Conservation (phyloP, 1,140 invertebrate species). For the Drosophila athabasca region DNA sequence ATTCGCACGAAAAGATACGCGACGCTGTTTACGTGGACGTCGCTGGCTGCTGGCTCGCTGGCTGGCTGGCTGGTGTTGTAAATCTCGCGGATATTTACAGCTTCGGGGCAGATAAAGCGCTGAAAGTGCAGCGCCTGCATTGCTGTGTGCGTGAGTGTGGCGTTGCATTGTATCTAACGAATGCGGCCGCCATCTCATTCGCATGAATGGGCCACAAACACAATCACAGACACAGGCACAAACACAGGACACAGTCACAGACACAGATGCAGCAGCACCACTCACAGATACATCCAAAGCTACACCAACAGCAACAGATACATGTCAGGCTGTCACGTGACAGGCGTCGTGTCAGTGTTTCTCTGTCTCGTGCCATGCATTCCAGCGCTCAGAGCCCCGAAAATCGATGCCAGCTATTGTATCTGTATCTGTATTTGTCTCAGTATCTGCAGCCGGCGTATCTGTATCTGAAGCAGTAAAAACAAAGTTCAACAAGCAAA, state of each 20-base stretch:
- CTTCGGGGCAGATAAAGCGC: conserved; percentile 61
- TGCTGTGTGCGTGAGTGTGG: conserved; percentile 13
- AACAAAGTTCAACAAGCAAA: no score
- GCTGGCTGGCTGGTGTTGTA: conserved; percentile 52
- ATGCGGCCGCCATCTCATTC: conserved; percentile 47
- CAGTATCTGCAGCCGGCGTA: conserved; percentile 1
- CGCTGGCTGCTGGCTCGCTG: conserved; percentile 14
- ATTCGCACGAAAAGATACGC: conserved; percentile 56
- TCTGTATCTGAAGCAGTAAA: conserved; percentile 10
- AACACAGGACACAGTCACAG: conserved; percentile 9
- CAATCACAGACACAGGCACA: conserved; percentile 30
- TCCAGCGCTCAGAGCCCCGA: conserved; percentile 20
- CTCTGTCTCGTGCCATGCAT: conserved; percentile 68
- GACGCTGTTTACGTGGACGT: conserved; percentile 16
- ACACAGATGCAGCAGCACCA: not conserved
- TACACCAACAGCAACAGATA: conserved; percentile 1
- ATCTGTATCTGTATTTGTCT: conserved; percentile 24
- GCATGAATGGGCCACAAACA: conserved; percentile 42
- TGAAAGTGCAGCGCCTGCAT: conserved; percentile 39
- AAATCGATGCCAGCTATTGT: conserved; percentile 54
- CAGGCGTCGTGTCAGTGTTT: conserved; percentile 32
- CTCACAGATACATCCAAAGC: not conserved
- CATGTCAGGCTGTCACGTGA: conserved; percentile 42
- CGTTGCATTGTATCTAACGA: conserved; percentile 20
- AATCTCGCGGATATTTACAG: conserved; percentile 82